These are phyloP conservation scores for Apamea crenata DNA, from an alignment of 2,888 invertebrate species.

Conservation along the genomic window DNA sequence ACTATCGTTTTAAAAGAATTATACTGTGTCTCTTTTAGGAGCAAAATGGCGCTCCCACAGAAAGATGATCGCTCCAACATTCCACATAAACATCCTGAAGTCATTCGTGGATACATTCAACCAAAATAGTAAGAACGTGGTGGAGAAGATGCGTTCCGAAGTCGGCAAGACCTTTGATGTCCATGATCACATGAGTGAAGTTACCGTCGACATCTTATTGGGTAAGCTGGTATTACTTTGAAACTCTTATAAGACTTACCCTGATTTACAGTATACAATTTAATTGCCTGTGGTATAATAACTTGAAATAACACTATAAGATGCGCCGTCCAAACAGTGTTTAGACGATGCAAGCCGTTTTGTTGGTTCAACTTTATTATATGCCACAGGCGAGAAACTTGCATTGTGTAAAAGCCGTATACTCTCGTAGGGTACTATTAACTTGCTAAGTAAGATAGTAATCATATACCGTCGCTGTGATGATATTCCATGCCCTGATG, in stretches of 20 bases:
- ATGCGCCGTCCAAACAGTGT: too few species aligned
- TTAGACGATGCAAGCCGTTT: not conserved
- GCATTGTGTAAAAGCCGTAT: not conserved
- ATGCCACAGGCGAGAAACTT: not conserved
- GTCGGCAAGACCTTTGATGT: slow-evolving; percentile 92
- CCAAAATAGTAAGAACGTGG: slow-evolving; percentile 92
- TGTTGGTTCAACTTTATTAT: not conserved
- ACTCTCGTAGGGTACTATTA: not conserved
- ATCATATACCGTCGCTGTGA: not conserved
- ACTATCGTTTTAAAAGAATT: not conserved
- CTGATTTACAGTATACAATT: not conserved
- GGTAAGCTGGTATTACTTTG: slow-evolving; percentile 75
- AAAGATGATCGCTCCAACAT: slow-evolving; percentile 95
- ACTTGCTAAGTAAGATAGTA: not conserved
- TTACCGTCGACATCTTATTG: slow-evolving; percentile 93
- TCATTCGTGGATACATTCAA: slow-evolving; percentile 94
- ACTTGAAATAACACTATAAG: not conserved
- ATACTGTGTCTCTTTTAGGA: slow-evolving; percentile 80
- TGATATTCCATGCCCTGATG: not conserved
- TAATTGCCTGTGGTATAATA: not conserved
- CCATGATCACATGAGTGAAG: slow-evolving; percentile 93
- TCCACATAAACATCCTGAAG: slow-evolving; percentile 94
- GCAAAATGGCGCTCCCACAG: slow-evolving; percentile 94
- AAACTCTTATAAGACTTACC: not conserved
- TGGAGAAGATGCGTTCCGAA: slow-evolving; percentile 91